These are phyloP conservation scores for Pygoscelis antarcticus DNA, from an alignment of 2,113 vertebrate genomes.

Conservation along the genomic window DNA sequence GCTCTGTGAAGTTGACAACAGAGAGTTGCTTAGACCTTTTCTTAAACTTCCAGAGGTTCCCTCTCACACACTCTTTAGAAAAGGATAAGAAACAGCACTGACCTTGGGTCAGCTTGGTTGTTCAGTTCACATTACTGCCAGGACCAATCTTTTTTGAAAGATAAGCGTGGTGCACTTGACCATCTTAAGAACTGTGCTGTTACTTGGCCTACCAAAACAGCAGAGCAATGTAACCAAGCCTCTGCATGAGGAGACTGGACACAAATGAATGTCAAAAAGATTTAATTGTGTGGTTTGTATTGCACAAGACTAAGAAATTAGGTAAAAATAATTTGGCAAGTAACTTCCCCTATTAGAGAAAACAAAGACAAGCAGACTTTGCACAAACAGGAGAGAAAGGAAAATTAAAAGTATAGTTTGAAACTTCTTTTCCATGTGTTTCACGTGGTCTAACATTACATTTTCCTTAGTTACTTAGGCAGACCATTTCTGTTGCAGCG, in stretches of 20 bases:
- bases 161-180: fast-evolving
- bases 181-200: not conserved
- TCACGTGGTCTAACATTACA: fast-evolving
- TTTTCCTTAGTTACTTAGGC: not conserved
- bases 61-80: not conserved
- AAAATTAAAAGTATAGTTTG: not conserved
- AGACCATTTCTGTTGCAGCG: not conserved
- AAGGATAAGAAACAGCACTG: not conserved
- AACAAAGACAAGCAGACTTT: not conserved
- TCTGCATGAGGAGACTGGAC: not conserved
- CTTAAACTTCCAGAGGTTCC: not conserved
- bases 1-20: not conserved
- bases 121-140: not conserved
- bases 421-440: not conserved
- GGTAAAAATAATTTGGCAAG: not conserved
- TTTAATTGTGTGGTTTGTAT: not conserved
- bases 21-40: not conserved
- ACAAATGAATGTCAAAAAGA: not conserved
- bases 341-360: not conserved
- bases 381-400: not conserved
- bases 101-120: not conserved
- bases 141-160: not conserved
- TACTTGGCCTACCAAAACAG: not conserved
- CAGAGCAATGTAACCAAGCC: not conserved
- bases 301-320: not conserved